These are phyloP conservation scores for Mastomys natalensis DNA, from an alignment of 2,113 vertebrate genomes.

Conservation along the genomic window DNA sequence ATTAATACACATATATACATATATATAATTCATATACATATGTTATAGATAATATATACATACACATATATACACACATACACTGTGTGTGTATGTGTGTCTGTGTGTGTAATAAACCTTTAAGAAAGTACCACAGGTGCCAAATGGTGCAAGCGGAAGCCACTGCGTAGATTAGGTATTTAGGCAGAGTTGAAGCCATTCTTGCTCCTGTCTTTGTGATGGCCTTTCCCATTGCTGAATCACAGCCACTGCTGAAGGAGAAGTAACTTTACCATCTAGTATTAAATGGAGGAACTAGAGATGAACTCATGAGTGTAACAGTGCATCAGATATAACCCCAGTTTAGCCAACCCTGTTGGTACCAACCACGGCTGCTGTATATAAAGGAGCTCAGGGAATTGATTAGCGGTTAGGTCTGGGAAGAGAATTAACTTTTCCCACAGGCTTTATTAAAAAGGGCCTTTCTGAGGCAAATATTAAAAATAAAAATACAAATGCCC, in stretches of 20 bases:
- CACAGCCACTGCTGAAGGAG: conserved; percentile 5
- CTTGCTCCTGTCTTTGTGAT: not conserved
- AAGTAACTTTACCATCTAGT: not conserved
- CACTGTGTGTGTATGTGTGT: not conserved
- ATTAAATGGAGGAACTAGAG: conserved; percentile 37
- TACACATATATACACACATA: too few species aligned
- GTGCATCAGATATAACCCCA: conserved; percentile 23
- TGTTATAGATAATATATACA: too few species aligned
- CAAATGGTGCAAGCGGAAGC: not conserved
- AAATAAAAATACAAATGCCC: conserved; percentile 64
- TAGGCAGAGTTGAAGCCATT: not conserved
- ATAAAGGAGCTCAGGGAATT: conserved; percentile 75
- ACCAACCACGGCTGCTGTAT: conserved; percentile 63
- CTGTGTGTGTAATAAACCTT: not conserved
- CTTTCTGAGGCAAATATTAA: conserved; percentile 75
- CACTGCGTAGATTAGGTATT: not conserved
- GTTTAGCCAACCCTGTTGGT: conserved; percentile 51
- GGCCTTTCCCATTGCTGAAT: conserved; percentile 17
- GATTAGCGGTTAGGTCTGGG: conserved; percentile 77
- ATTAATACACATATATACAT: too few species aligned
- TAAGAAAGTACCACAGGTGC: conserved; percentile 33
- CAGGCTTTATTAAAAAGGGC: conserved; percentile 76
- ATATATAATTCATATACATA: too few species aligned
- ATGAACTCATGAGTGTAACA: conserved; percentile 63
- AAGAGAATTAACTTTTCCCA: conserved; percentile 81